Percentiles rank a stretch among this genome's conserved stretches.
Conservation (phyloP, 2,888 invertebrate species). For the Euplexia lucipara region DNA sequence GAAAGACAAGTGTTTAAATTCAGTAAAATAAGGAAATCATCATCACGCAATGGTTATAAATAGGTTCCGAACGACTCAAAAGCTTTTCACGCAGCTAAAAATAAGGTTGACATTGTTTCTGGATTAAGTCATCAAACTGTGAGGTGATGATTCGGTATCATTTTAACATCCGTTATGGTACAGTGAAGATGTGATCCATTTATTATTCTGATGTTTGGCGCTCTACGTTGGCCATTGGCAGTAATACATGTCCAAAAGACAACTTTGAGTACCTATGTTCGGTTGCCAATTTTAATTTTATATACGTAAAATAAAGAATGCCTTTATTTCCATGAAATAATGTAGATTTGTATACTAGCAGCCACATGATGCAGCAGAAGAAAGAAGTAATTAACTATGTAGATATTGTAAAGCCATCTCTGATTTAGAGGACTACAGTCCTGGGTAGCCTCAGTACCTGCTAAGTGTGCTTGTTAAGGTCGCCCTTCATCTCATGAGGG, state of each 20-base stretch:
- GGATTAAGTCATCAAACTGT: constrained; percentile 25
- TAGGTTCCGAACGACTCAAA: constrained; percentile 11
- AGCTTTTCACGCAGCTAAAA: constrained; percentile 23
- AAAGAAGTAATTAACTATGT: too few relatives aligned
- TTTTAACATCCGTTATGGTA: constrained; percentile 24
- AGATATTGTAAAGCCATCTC: too few relatives aligned
- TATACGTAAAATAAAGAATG: constrained; percentile 1
- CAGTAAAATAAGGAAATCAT: constrained; percentile 1
- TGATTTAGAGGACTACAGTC: too few relatives aligned
- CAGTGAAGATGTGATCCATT: constrained; percentile 36
- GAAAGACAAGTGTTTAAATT: not conserved
- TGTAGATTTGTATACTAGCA: too few relatives aligned
- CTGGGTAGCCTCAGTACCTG: too few relatives aligned
- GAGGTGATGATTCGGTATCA: constrained; percentile 15
- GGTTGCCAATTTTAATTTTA: constrained; percentile 47
- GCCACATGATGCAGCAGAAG: too few relatives aligned
- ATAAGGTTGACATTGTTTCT: constrained; percentile 32
- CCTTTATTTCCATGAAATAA: not conserved
- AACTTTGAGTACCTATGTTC: constrained; percentile 22
- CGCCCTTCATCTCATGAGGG: too few relatives aligned
- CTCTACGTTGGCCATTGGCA: constrained; percentile 40
- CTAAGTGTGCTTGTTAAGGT: too few relatives aligned
- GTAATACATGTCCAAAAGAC: constrained; percentile 32
- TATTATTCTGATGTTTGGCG: constrained; percentile 32
- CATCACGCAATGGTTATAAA: constrained; percentile 28